A percentile compares a stretch with the other conserved stretches of the same genome.
Evolutionary conservation across 92 coral and sea anemone species (phyloP).

Genomic region (Parazoanthus atlanticus): DNA sequence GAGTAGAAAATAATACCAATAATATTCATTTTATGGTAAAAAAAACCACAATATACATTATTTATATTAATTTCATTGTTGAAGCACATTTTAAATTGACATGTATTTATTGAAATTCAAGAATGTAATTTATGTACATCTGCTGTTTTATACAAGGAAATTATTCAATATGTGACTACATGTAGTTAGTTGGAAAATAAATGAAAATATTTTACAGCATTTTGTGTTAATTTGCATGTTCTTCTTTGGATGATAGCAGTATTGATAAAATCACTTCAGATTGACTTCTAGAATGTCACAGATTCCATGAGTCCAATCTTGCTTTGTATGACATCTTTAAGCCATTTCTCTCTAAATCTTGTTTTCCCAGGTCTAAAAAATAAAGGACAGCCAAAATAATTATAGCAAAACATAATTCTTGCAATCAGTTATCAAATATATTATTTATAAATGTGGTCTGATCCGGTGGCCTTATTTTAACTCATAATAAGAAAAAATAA

Average conservation of each 20-base stretch:
- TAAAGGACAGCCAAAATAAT: not conserved
- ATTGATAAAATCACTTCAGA: not conserved
- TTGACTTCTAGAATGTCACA: constrained; percentile 67
- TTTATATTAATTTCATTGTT: too few relatives aligned
- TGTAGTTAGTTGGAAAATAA: constrained; percentile 5
- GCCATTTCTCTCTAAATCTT: constrained; percentile 95
- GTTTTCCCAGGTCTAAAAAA: constrained; percentile 86
- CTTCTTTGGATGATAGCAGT: not conserved
- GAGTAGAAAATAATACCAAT: not conserved
- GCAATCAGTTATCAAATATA: not conserved
- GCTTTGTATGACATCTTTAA: constrained; percentile 91
- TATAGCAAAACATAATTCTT: not conserved
- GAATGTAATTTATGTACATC: not conserved
- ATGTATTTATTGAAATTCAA: too few relatives aligned
- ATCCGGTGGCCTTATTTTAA: too few relatives aligned
- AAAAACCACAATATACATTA: not conserved
- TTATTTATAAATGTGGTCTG: too few relatives aligned
- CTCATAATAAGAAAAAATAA: too few relatives aligned
- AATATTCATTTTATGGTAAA: too few relatives aligned
- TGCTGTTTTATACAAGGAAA: not conserved
- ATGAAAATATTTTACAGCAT: not conserved
- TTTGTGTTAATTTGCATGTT: not conserved
- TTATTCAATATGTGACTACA: not conserved
- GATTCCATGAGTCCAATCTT: constrained; percentile 83
- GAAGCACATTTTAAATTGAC: too few relatives aligned